Evolutionary conservation across 2,797 vertebrate species (phyloP), one percentile per base, ranked within the genome.

Genomic region (Podargus strigoides): DNA sequence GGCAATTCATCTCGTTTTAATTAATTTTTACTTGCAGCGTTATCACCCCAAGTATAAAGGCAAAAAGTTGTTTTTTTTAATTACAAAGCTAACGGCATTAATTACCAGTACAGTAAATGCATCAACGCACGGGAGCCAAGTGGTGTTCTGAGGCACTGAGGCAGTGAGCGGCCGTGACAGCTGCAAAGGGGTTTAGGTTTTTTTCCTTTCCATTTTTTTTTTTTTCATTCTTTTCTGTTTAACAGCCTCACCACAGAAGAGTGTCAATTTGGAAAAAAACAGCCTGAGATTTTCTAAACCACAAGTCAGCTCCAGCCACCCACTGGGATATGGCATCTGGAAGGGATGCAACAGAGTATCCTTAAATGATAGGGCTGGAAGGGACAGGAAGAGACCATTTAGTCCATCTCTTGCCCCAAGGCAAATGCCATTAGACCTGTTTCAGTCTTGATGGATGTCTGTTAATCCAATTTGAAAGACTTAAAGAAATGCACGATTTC

Each of bases 1-100:
- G 97, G 98, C 98, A 97, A 97, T 98, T 98, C 97, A 98, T 98
- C 97, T 98, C 95, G 16, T 97, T 98, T 98, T 98, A 98, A 98
- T 98, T 98, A 98, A 98, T 98, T 98, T 98, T 98, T 98, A 98
- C 98, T 98, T 97, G 97, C 97, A 97, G 97, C 96, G 87, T 97
- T 98, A 98, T 98, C 97, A 97, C 97, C 96, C 96, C 95, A 95
- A 97, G 97, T 98, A 97, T 97, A 98, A 98, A 98, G 97, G 97
- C 96, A 98, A 97, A 98, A 98, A 96, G 94, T 94, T 96, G 93
- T 85, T 96, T 97, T 98, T 98, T 98, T 98, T 97, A 98, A 98
- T 98, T 98, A 98, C 97, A 98, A 98, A 97, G 97, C 97, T 98
- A 98, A 98, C 97, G 93, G 97, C 98, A 97, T 98, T 98, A 98